Evolutionary conservation across 2,888 invertebrate species (phyloP).

Genomic region (Pyrgus malvae): DNA sequence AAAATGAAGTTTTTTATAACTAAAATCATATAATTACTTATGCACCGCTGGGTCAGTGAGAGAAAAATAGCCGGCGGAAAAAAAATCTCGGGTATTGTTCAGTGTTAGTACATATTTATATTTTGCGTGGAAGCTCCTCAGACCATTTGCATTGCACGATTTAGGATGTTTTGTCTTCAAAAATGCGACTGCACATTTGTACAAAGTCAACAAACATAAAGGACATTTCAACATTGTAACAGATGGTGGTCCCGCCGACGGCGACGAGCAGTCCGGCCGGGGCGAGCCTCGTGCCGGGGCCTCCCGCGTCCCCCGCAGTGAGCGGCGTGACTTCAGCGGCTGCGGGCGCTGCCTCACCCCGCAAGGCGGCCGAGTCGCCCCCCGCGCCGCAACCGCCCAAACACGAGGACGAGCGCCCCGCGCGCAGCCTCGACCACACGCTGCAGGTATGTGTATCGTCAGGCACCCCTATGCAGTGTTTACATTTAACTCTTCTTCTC

Average conservation of each 20-base stretch:
- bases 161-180: too few species aligned
- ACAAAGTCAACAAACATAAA: not conserved
- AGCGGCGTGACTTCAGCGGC: constrained; percentile 42
- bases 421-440: constrained; percentile 45
- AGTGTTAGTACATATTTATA: too few species aligned
- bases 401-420: constrained; percentile 42
- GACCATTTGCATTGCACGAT: too few species aligned
- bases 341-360: constrained; percentile 68
- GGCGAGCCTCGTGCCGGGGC: constrained; percentile 50
- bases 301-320: constrained; percentile 46
- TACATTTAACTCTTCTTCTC: not conserved
- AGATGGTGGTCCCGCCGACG: constrained; percentile 22
- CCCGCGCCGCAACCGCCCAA: constrained; percentile 68
- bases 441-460: constrained; percentile 52
- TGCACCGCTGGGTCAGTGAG: too few species aligned
- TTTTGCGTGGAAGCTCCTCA: too few species aligned
- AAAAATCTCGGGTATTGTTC: too few species aligned
- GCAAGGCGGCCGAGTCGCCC: constrained; percentile 51
- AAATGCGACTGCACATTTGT: not conserved
- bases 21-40: too few species aligned
- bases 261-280: constrained; percentile 36
- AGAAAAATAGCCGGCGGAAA: too few species aligned
- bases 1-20: too few species aligned
- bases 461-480: not conserved
- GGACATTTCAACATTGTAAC: not conserved